Base-by-base conservation (phyloP, 2,888 invertebrate genomes). In the Mylabris sibirica region DNA sequence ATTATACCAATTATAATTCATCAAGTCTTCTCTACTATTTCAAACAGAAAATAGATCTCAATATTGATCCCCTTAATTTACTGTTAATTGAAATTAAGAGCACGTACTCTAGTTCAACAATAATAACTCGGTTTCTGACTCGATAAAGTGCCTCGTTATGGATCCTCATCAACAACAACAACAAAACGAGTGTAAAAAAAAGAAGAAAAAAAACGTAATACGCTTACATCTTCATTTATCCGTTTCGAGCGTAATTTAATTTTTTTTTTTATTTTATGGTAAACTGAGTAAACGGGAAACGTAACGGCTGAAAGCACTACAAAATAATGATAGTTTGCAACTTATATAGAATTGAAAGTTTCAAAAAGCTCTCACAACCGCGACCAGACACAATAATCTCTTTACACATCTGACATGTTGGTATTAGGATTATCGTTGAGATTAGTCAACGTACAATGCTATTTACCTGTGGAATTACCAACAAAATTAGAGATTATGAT, bases 321-420 rank as follows among this genome's bases (percentile, higher is more conserved):
- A 53, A 53, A 53, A 12, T 53, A 8, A 53, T 20, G 53, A 53
- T 53, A 53, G 53, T 53, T 53, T 24, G 4, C 12, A 24, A 53
- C 24, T 53, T 53, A 53, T 53, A n/a, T n/a, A n/a, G 53, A 12
- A 53, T 53, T 53, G 53, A 12, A 53, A 53, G 24, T 22, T 24
- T 53, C 12, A 24, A 53, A 49, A 53, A 53, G 53, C 53, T 53
- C 20, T 53, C 53, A n/a, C n/a, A 53, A 12, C 53, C 20, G 2
- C 38, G 20, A 20, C 20, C 20, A 49, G 11, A 20, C 8, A 49
- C 8, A 49, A 20, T 49, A 49, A 49, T 49, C 20, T 22, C 20
- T 49, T 49, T 49, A 49, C n/a, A 30, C 17, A 44, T 44, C 17
- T 6, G 2, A 44, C 17, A 44, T 44, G 44, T 14, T 38, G 38